Evolutionary conservation across 1,140 invertebrate species (phyloP).

Genomic region (Hyles vespertilio): DNA sequence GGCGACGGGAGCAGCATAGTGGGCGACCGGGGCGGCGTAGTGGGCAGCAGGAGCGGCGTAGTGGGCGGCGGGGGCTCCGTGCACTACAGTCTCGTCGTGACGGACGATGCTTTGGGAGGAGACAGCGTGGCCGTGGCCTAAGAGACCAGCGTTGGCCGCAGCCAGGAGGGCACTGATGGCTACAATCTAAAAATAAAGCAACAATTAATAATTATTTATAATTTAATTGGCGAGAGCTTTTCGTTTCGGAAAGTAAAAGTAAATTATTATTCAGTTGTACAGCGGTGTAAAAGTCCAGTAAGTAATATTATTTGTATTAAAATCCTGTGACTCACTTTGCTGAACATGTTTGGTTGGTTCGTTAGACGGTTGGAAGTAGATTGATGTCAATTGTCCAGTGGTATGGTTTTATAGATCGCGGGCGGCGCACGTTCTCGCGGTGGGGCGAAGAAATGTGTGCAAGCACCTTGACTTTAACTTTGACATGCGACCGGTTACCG

Average conservation of each 20-base stretch:
- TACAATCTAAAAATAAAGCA: slow-evolving; percentile 22
- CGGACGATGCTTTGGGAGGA: slow-evolving; percentile 26
- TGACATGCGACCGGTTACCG: slow-evolving; percentile 26
- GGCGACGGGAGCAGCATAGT: slow-evolving; percentile 21
- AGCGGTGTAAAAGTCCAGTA: not conserved
- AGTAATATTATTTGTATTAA: not conserved
- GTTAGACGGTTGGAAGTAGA: slow-evolving; percentile 42
- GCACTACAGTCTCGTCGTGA: slow-evolving; percentile 28
- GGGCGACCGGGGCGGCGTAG: slow-evolving; percentile 14
- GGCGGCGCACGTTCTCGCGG: slow-evolving; percentile 20
- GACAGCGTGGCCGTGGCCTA: slow-evolving; percentile 27
- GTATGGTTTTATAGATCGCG: slow-evolving; percentile 62
- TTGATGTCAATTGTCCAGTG: slow-evolving; percentile 47
- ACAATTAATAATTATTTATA: not conserved
- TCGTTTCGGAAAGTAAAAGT: not conserved
- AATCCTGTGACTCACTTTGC: slow-evolving; percentile 46
- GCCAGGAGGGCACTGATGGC: slow-evolving; percentile 28
- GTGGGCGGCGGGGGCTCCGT: slow-evolving; percentile 30
- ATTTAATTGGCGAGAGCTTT: not conserved
- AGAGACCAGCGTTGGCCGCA: slow-evolving; percentile 24
- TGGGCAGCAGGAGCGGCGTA: slow-evolving; percentile 14
- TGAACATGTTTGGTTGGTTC: slow-evolving; percentile 51
- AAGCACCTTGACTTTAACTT: slow-evolving; percentile 50
- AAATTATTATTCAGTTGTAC: not conserved
- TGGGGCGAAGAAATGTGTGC: slow-evolving; percentile 55